Conservation (phyloP, 2,888 invertebrate species). For the Dryomyza anilis region DNA sequence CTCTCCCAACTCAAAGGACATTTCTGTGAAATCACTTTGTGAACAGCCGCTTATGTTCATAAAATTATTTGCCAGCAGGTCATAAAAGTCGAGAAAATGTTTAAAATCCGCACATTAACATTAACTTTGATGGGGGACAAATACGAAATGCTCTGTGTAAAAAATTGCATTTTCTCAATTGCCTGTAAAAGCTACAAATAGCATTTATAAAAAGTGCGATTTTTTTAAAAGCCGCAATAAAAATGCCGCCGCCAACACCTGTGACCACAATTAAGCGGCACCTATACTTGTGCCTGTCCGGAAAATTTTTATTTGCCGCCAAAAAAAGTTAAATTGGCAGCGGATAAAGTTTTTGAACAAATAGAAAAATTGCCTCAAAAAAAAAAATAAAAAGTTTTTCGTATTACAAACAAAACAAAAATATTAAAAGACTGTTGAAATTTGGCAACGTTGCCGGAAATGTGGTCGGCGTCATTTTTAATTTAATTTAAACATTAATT, state of each 20-base stretch:
- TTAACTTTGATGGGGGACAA: slow-evolving; percentile 30
- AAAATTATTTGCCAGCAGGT: slow-evolving; percentile 42
- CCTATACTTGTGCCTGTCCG: no score
- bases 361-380: neutral
- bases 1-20: neutral
- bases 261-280: slow-evolving; percentile 54
- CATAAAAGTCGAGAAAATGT: slow-evolving; percentile 54
- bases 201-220: slow-evolving; percentile 10
- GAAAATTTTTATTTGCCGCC: neutral
- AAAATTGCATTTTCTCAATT: neutral
- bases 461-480: no score
- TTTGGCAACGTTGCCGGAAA: neutral
- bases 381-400: neutral
- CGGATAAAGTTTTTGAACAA: neutral
- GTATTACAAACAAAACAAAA: neutral
- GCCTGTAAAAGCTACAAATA: slow-evolving; percentile 8
- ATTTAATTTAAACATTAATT: slow-evolving; percentile 23
- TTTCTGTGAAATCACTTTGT: slow-evolving; percentile 2
- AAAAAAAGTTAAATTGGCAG: slow-evolving; percentile 21
- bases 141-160: neutral
- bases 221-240: slow-evolving; percentile 47
- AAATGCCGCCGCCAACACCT: slow-evolving; percentile 53
- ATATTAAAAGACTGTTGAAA: neutral
- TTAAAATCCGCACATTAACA: slow-evolving; percentile 43
- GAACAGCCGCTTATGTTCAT: slow-evolving; percentile 37